Percentiles rank a stretch among this genome's conserved stretches.
phyloP scores from a whole-genome alignment of 2,888 invertebrate genomes.

The Diarsia dahlii region DNA sequence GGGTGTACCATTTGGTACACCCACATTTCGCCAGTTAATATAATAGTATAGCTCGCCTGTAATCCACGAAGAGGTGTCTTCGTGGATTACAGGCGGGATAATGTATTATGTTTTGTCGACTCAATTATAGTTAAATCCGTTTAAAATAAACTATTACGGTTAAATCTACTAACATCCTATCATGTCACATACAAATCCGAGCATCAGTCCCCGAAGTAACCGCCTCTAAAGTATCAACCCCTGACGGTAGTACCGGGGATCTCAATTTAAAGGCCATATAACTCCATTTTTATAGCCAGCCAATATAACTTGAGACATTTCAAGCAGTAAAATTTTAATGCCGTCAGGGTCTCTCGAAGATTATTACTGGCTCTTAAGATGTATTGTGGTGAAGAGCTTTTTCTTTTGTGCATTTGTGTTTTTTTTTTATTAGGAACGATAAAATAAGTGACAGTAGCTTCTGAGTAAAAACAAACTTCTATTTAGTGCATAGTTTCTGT shows the following conservation, averaged over 20 bases:
- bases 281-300: conserved; percentile 48
- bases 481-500: background rate
- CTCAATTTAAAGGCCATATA: conserved; percentile 46
- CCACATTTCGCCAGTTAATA: too few species aligned
- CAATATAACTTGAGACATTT: conserved; percentile 60
- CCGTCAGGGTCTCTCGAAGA: conserved; percentile 32
- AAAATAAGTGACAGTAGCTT: background rate
- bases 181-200: conserved; percentile 3
- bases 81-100: too few species aligned
- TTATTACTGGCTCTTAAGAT: conserved; percentile 54
- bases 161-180: background rate
- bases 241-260: conserved; percentile 6
- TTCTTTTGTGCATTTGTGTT: conserved; percentile 31
- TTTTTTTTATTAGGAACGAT: background rate
- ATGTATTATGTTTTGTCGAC: too few species aligned
- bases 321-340: conserved; percentile 62
- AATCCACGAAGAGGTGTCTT: too few species aligned
- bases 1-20: too few species aligned
- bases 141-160: too few species aligned
- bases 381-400: conserved; percentile 25
- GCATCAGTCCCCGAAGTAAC: conserved; percentile 6
- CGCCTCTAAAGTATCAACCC: background rate
- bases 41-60: too few species aligned
- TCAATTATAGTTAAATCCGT: too few species aligned
- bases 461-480: background rate